Evolutionary conservation across 2,888 invertebrate genomes (phyloP).

Genomic region (Callinectes sapidus): DNA sequence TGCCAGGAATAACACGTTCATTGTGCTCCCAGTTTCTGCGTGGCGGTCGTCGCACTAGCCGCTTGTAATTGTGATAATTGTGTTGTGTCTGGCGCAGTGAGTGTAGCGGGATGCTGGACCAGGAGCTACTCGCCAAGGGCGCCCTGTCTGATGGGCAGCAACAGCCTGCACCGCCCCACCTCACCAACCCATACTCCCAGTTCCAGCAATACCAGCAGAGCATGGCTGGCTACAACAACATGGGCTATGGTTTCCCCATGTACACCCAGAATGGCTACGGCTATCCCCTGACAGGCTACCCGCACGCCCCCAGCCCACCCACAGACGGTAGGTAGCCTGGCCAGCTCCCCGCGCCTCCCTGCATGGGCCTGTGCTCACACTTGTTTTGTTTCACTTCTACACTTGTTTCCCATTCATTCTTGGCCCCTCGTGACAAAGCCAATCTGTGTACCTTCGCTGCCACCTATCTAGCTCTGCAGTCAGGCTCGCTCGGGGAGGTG

Average conservation of each 20-base stretch:
- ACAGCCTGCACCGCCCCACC: constrained; percentile 61
- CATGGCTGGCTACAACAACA: constrained; percentile 72
- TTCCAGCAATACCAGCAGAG: constrained; percentile 73
- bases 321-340: constrained; percentile 68
- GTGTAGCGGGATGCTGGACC: constrained; percentile 69
- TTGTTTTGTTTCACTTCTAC: background rate
- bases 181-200: constrained; percentile 70
- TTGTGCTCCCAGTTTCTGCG: constrained; percentile 54
- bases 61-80: constrained; percentile 68
- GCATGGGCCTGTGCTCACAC: background rate
- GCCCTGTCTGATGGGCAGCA: constrained; percentile 64
- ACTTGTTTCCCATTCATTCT: background rate
- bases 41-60: constrained; percentile 52
- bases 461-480: background rate
- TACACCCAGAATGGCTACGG: constrained; percentile 72
- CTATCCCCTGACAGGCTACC: constrained; percentile 71
- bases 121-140: constrained; percentile 71
- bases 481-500: background rate
- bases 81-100: constrained; percentile 60
- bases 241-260: constrained; percentile 72
- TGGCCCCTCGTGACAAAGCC: background rate
- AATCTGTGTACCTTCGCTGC: background rate
- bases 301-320: constrained; percentile 71
- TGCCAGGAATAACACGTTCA: constrained; percentile 58
- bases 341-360: background rate